phyloP scores from a whole-genome alignment of 37 sponge, comb jelly and placozoan genomes.

The Mnemiopsis leidyi region DNA sequence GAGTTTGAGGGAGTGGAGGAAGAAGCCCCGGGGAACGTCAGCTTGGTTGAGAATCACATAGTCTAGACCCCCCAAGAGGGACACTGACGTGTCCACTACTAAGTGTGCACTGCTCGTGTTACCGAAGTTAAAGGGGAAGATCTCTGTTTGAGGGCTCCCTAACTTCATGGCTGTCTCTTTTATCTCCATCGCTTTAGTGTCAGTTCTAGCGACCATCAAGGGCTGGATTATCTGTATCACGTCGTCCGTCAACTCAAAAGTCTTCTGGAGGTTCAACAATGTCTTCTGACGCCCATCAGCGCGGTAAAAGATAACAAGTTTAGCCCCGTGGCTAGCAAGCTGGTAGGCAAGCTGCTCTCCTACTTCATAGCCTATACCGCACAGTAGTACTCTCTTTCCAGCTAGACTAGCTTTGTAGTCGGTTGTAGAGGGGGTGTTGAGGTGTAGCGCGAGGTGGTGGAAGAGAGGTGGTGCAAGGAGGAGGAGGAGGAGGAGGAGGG shows the following conservation, averaged over 20 bases:
- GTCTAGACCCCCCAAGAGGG: neutral
- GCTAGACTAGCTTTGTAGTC: neutral
- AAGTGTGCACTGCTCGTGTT: neutral
- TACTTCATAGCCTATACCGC: neutral
- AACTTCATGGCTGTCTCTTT: neutral
- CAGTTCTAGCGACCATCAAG: neutral
- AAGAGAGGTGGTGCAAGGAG: neutral
- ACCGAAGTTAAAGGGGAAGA: neutral
- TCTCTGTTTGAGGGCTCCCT: constrained; percentile 14
- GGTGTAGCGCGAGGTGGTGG: neutral
- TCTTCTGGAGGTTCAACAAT: neutral
- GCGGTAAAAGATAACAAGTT: neutral
- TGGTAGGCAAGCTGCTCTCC: constrained; percentile 23
- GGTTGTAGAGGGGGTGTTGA: neutral
- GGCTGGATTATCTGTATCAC: neutral
- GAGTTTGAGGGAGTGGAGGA: neutral
- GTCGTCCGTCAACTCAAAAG: neutral
- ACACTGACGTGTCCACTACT: neutral
- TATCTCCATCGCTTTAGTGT: neutral
- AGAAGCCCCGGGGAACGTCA: neutral
- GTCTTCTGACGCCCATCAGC: neutral
- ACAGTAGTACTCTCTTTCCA: neutral
- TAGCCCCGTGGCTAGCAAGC: neutral
- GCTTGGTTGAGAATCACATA: constrained; percentile 30
- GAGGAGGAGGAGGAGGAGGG: neutral